Evolutionary conservation across 2,113 vertebrate species (phyloP), one percentile per base, ranked within the genome.

Genomic region (Calypte anna): DNA sequence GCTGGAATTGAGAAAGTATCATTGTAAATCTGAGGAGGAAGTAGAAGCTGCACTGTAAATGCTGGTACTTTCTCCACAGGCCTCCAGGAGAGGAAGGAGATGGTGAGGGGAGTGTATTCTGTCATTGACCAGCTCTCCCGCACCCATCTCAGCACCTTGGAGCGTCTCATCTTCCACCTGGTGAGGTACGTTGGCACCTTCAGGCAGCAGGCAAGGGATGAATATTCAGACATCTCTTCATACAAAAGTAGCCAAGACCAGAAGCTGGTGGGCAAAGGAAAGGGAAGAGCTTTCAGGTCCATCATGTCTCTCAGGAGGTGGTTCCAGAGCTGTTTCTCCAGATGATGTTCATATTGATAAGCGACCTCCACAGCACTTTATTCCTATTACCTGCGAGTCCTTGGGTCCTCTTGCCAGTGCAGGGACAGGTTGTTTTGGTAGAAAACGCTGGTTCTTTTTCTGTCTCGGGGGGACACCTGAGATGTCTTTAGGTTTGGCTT

Each of bases 101-200:
- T 96, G 3, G 97, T 99, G 86, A 96, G 98, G 76, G 98, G 99
- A 3, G 99, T 99, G 13, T 99, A 99, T 91, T 99, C 99, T 0
- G 98, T 99, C 87, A 99, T 99, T 1, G 99, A 99, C 95, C 99
- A 99, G 97, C 98, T 99, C 43, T 99, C 98, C 92, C 98, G 99
- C 96, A 99, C 98, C 86, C 99, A 99, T 90, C 98, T 99, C 28
- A 99, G 98, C 97, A 99, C 99, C 25, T 96, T 99, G 92, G 99
- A 99, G 78, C 98, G 99, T 40, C 98, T 99, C 72, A 98, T 99
- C 89, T 99, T 99, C 97, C 99, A 99, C 96, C 97, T 99, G 24
- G 99, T 99, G 97, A 99, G 99, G 99, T 99, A 97, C 27, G 66
- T 78, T 54, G 79, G 16, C 66, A 62, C 22, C 68, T 86, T 22